A percentile compares a stretch with the other conserved stretches of the same genome.
Conservation (phyloP, 2,888 invertebrate genomes). For the Cheilosia impressa region DNA sequence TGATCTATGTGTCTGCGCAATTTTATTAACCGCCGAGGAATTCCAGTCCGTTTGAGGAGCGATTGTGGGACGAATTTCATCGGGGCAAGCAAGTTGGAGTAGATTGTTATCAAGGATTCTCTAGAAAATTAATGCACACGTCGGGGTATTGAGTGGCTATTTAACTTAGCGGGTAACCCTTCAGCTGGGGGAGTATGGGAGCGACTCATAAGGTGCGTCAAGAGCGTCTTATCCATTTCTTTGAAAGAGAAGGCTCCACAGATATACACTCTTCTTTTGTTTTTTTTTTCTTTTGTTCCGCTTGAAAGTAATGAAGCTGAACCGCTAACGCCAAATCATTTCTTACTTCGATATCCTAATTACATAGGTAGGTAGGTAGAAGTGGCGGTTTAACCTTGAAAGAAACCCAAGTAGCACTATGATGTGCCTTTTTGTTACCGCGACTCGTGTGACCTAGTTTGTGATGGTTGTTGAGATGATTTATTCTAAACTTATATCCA, state of each 20-base stretch:
- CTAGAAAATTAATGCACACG: conserved; percentile 32
- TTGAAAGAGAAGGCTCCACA: conserved; percentile 64
- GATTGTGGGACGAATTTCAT: conserved; percentile 44
- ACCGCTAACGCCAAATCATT: conserved; percentile 66
- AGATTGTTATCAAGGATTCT: conserved; percentile 22
- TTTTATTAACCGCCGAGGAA: conserved; percentile 59
- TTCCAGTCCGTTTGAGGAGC: conserved; percentile 39
- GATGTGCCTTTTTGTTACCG: too few species aligned
- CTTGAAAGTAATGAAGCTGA: conserved; percentile 32
- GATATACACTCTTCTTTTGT: conserved; percentile 48
- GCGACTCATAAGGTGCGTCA: conserved; percentile 54
- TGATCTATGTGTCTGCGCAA: conserved; percentile 49
- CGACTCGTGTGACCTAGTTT: too few species aligned
- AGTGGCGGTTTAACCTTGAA: too few species aligned
- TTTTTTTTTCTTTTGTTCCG: conserved; percentile 50
- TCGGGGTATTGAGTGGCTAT: conserved; percentile 64
- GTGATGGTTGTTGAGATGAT: too few species aligned
- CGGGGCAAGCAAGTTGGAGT: conserved; percentile 40
- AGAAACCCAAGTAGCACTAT: too few species aligned
- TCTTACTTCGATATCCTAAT: conserved; percentile 60
- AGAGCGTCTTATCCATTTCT: conserved; percentile 50
- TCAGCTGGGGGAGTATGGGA: conserved; percentile 72
- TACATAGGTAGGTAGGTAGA: too few species aligned
- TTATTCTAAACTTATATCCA: too few species aligned
- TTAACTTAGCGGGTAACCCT: conserved; percentile 64